Conservation (phyloP, 2,888 invertebrate species). For the Elmis aenea region DNA sequence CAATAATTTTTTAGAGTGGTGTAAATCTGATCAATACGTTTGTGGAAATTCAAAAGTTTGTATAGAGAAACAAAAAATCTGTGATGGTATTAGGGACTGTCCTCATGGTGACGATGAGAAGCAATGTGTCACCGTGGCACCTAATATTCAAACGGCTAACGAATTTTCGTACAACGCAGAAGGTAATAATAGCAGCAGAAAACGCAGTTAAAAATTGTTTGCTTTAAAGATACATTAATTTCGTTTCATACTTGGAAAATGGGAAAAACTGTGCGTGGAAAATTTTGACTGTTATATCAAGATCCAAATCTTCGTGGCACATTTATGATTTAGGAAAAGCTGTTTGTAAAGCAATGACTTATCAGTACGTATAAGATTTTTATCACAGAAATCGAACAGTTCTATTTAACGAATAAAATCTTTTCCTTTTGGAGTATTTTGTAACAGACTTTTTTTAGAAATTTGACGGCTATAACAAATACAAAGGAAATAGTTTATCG, state of each 20-base stretch:
- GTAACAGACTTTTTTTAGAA: conserved; percentile 35
- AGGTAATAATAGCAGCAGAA: conserved; percentile 70
- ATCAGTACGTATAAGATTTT: conserved; percentile 53
- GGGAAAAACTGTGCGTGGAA: conserved; percentile 73
- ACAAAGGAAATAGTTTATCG: background rate
- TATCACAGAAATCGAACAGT: no score
- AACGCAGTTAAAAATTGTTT: no score
- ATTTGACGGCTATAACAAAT: no score
- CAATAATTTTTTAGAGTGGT: conserved; percentile 64
- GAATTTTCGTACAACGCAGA: conserved; percentile 58
- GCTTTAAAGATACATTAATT: conserved; percentile 1
- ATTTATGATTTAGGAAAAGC: conserved; percentile 68
- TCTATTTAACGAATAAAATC: no score
- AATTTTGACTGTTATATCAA: conserved; percentile 58
- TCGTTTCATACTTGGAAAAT: conserved; percentile 54
- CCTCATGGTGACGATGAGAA: conserved; percentile 72
- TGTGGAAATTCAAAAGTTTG: conserved; percentile 69
- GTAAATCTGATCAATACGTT: conserved; percentile 64
- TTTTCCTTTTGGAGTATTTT: no score
- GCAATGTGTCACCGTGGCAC: conserved; percentile 64
- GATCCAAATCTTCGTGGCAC: conserved; percentile 57
- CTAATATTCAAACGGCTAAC: conserved; percentile 52
- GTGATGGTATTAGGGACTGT: conserved; percentile 67
- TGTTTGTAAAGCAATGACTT: conserved; percentile 72
- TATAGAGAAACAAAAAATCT: conserved; percentile 59